phyloP scores from a whole-genome alignment of 2,797 vertebrate genomes.

The Trematomus bernacchii region DNA sequence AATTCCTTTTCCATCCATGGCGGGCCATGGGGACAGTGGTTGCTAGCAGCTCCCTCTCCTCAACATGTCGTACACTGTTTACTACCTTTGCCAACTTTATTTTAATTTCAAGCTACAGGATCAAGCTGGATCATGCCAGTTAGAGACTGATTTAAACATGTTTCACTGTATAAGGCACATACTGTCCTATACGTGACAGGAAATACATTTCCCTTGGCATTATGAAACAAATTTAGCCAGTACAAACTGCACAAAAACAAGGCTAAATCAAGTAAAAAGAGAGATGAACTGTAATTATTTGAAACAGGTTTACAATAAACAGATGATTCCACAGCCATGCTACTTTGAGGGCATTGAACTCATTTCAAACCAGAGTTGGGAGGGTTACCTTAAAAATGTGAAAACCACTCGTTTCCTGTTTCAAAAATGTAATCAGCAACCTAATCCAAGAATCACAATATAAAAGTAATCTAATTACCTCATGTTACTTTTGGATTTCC shows the following conservation, averaged over 20 bases:
- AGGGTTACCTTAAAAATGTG: no score
- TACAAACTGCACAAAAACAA: neutral
- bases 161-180: conserved; percentile 13
- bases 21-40: conserved; percentile 41
- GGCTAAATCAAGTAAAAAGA: neutral
- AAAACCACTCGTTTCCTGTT: no score
- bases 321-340: neutral
- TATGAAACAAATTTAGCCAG: neutral
- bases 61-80: conserved; percentile 21
- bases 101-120: conserved; percentile 32
- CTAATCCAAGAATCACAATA: no score
- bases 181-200: conserved; percentile 11
- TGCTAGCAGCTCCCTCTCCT: conserved; percentile 20
- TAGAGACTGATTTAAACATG: neutral
- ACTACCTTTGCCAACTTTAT: conserved; percentile 14
- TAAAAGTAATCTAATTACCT: no score
- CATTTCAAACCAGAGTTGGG: neutral
- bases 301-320: neutral
- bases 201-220: conserved; percentile 29
- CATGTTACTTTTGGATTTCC: no score
- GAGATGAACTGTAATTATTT: neutral
- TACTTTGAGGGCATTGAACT: neutral
- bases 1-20: conserved; percentile 79
- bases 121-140: conserved; percentile 4
- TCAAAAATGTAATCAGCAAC: no score